Evolutionary conservation across 1,140 invertebrate species (phyloP), one percentile per base, ranked within the genome.

Genomic region (Anthonomus grandis): DNA sequence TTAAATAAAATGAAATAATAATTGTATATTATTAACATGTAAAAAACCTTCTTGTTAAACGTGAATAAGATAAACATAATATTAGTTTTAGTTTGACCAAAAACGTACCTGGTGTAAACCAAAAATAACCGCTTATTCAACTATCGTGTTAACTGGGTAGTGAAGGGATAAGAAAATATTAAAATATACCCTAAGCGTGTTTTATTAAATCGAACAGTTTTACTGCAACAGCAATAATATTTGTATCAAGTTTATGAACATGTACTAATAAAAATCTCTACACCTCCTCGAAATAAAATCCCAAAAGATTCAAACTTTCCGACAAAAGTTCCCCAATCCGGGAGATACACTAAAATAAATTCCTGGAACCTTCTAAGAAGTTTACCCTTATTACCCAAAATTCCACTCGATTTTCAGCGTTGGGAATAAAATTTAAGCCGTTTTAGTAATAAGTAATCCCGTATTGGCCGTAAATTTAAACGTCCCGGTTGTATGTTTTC

Each of bases 321-420:
- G 13, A 34, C 39, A 53, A 45, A 52, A 52, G 49, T 52, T 52
- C 21, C 21, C 49, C 49, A 52, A 52, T 52, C 42, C 38, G 15
- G 37, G 37, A 41, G 49, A 22, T 52, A 39, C 23, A 52, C 37
- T 53, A 45, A 53, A 53, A 53, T 53, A 53, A 53, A 53, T 53
- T 53, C 39, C 23, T 45, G 15, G 51, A 34, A 34, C 41, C 51
- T 53, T 31, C 51, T 19, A n/a, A 17, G 23, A 53, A 53, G 38
- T 53, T 53, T 53, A 53, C 41, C 51, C 39, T 53, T 53, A 53
- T 53, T 53, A 53, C 45, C 51, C 51, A 36, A 45, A 44, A 53
- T 53, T 44, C 39, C 18, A 31, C 23, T 45, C 36, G 17, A 52
- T 41, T 52, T 52, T 23, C 21, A 44, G 8, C 22, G n/a, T 17